Evolutionary conservation across 2,797 vertebrate genomes (phyloP).

Genomic region (Cercopithecus petaurista): DNA sequence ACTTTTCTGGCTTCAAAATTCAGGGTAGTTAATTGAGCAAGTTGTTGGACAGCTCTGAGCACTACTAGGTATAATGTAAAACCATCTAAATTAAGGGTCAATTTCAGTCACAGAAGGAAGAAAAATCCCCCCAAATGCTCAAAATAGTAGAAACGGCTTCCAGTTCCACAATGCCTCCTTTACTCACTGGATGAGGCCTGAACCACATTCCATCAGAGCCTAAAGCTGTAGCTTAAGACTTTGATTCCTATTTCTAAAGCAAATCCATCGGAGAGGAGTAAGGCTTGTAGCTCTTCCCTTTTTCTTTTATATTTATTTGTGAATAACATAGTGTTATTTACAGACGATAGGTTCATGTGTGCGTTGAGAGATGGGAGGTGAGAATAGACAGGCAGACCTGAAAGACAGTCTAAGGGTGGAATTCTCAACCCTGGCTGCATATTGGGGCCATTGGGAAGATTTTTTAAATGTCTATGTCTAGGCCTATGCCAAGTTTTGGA

Average conservation of each 20-base stretch:
- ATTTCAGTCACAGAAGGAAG: background rate
- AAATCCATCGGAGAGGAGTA: background rate
- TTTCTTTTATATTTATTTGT: background rate
- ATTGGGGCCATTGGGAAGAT: background rate
- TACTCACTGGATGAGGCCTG: background rate
- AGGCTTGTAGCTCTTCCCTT: background rate
- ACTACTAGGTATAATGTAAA: background rate
- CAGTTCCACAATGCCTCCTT: background rate
- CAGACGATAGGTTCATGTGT: background rate
- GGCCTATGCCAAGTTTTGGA: background rate
- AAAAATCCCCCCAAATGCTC: background rate
- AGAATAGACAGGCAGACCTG: background rate
- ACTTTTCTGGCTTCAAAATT: background rate
- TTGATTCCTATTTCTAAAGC: slow-evolving; percentile 33
- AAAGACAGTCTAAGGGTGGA: background rate
- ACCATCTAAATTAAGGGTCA: background rate
- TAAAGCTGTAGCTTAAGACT: background rate
- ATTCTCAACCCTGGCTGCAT: background rate
- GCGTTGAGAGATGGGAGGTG: background rate
- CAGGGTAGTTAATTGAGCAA: background rate
- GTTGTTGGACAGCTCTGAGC: background rate
- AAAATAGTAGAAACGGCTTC: background rate
- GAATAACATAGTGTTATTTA: background rate
- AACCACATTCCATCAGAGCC: background rate
- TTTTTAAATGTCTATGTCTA: background rate